Base-by-base conservation (phyloP, 2,888 invertebrate genomes). In the Deladenus siricidicola region DNA sequence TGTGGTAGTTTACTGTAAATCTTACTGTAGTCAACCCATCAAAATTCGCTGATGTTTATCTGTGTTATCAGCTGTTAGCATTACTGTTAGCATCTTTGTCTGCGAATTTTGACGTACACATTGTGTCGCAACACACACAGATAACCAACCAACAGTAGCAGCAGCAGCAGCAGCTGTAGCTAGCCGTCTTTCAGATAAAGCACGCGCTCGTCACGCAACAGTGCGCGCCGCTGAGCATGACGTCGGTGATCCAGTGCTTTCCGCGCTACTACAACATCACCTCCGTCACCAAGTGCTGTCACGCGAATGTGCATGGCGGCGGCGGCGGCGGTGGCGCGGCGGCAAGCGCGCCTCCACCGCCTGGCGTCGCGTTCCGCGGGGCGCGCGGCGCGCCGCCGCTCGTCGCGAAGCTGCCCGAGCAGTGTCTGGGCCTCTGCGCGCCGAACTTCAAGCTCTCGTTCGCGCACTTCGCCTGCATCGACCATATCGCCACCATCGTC, bases 201-300 rank as follows among this genome's bases (percentile, higher is more conserved):
- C 58, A 67, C 28, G 68, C 70, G 30, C 49, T 67, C 24, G 26
- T 48, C n/a, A 42, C 67, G 2, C 59, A 67, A 19, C 62, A 63
- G 48, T 67, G 68, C 52, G 67, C 68, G 14, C 68, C 68, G 14
- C 52, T 67, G 6, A 62, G 59, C 42, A 65, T 69, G 68, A 71
- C 71, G n/a, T 63, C 64, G 28, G 70, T 69, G 17, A 72, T 69
- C 21, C 60, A 60, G 45, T 69, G 69, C 56, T 69, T 72, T 59
- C 72, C 66, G 23, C 70, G 62, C 29, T 68, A 58, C 54, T 69
- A 70, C 66, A 60, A 69, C 61, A 69, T 60, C 26, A 48, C 66
- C 14, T 42, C 66, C 14, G 69, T 69, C 10, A 57, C 53, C 19
- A 28, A 67, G 34, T 69, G 69, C 58, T 69, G 69, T 60, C 28